Base-by-base conservation (phyloP, 2,797 vertebrate species). In the Xenops minutus region DNA sequence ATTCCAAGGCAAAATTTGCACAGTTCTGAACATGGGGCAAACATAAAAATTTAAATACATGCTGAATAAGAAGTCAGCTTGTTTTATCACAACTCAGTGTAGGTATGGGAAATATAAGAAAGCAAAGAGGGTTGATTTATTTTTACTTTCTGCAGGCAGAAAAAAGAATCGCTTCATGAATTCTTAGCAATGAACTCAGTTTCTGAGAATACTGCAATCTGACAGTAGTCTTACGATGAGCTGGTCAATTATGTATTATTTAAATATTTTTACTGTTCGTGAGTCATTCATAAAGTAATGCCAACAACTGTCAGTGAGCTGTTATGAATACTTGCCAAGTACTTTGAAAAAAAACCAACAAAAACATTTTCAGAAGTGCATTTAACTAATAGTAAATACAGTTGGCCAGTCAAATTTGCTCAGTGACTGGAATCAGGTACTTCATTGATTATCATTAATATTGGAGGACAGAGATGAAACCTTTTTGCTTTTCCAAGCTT, bases 201-300 rank as follows among this genome's bases (percentile, higher is more conserved):
- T 92, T 93, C 87, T 94, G 68, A 85, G 52, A 92, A 88, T 30
- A 62, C 21, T 89, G 49, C 23, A 56, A 87, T 84, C 85, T 82
- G 56, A 52, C 44, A 89, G 27, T 21, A 69, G 55, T 37, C 43
- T 92, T 79, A 74, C 34, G 29, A 80, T 54, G 74, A 97, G 94
- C 96, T 91, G 96, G 96, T 97, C 95, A 97, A 46, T 96, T 95
- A 84, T 95, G 91, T 93, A 83, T 91, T 67, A 75, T 89, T 71
- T 94, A 49, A 95, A 68, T 76, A 17, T 89, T 95, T 95, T 96
- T 89, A 95, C 97, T 94, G 95, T 96, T 97, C 7, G 34, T 96
- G 93, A 97, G 92, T 94, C 95, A 95, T 97, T 96, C 94, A 95
- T 94, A 72, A 95, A 83, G 55, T 59, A 88, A 89, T 61, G 76